phyloP scores from a whole-genome alignment of 92 coral and sea anemone species.

The Phenganax subtilis region DNA sequence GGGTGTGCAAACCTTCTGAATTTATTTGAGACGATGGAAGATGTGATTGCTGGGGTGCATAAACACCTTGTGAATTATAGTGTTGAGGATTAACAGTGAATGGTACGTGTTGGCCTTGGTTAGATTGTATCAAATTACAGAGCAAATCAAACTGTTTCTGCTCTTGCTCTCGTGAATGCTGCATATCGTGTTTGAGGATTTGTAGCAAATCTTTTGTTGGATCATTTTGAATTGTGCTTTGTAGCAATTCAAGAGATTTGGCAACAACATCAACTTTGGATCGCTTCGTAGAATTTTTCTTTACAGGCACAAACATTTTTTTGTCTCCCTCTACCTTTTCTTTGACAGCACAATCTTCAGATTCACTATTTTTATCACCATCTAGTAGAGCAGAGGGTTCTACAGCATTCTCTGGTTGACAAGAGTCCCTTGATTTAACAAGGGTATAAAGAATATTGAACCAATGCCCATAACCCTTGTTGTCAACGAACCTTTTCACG shows the following conservation, averaged over 20 bases:
- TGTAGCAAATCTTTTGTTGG: constrained; percentile 54
- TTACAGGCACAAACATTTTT: constrained; percentile 43
- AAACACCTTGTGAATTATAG: constrained; percentile 2
- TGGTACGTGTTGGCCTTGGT: constrained; percentile 12
- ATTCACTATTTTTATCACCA: constrained; percentile 33
- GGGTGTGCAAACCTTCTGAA: neutral
- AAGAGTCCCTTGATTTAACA: constrained; percentile 55
- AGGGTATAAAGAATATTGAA: constrained; percentile 47
- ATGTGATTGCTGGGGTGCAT: constrained; percentile 14
- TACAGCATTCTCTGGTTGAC: constrained; percentile 50
- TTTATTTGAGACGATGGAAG: neutral
- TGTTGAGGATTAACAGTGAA: constrained; percentile 33
- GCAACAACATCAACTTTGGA: constrained; percentile 42
- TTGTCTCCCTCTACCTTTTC: constrained; percentile 29
- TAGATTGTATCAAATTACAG: constrained; percentile 49
- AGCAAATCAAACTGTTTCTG: constrained; percentile 47
- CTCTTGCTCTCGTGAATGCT: constrained; percentile 53
- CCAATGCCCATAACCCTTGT: constrained; percentile 53
- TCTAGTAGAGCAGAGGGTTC: constrained; percentile 56
- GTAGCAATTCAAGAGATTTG: constrained; percentile 48
- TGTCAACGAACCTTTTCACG: constrained; percentile 43
- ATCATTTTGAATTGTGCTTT: constrained; percentile 51
- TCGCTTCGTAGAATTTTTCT: constrained; percentile 41
- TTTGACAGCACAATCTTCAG: constrained; percentile 24
- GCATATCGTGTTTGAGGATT: constrained; percentile 50